Evolutionary conservation across 2,113 vertebrate genomes (phyloP).

Genomic region (Saiga tatarica): DNA sequence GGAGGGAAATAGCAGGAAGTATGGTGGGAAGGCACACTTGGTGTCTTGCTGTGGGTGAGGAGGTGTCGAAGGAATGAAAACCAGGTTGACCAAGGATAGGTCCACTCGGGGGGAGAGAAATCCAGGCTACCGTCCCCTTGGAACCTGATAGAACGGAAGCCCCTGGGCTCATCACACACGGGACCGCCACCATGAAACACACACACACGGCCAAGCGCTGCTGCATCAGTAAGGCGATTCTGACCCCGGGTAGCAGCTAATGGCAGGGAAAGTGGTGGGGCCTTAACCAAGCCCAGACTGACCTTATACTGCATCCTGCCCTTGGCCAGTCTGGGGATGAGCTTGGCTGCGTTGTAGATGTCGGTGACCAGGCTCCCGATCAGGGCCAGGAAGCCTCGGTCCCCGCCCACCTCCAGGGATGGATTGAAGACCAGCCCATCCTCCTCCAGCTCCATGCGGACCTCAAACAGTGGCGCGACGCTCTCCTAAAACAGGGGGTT

Average conservation of each 20-base stretch:
- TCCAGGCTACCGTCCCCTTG: fast-evolving
- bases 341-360: slow-evolving; percentile 69
- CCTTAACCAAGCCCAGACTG: fast-evolving
- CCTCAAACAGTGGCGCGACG: slow-evolving; percentile 78
- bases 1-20: fast-evolving
- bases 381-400: slow-evolving; percentile 67
- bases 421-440: slow-evolving; percentile 72
- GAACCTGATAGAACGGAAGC: fast-evolving
- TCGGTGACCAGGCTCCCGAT: slow-evolving; percentile 75
- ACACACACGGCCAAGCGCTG: fast-evolving
- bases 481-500: slow-evolving; percentile 58
- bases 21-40: fast-evolving
- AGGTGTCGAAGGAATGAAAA: fast-evolving
- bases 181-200: fast-evolving
- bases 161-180: fast-evolving
- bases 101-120: background rate
- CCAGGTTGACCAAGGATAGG: background rate
- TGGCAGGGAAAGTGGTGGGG: fast-evolving
- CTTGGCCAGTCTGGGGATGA: slow-evolving; percentile 78
- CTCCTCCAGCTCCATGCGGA: slow-evolving; percentile 77
- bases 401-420: slow-evolving; percentile 59
- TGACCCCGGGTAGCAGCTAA: fast-evolving
- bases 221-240: fast-evolving
- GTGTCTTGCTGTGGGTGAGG: fast-evolving
- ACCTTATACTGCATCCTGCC: slow-evolving; percentile 74